A percentile compares a stretch with the other conserved stretches of the same genome.
These are phyloP conservation scores for Xiphorhynchus erythropygius DNA, from an alignment of 2,797 vertebrate species.

Conservation along the genomic window DNA sequence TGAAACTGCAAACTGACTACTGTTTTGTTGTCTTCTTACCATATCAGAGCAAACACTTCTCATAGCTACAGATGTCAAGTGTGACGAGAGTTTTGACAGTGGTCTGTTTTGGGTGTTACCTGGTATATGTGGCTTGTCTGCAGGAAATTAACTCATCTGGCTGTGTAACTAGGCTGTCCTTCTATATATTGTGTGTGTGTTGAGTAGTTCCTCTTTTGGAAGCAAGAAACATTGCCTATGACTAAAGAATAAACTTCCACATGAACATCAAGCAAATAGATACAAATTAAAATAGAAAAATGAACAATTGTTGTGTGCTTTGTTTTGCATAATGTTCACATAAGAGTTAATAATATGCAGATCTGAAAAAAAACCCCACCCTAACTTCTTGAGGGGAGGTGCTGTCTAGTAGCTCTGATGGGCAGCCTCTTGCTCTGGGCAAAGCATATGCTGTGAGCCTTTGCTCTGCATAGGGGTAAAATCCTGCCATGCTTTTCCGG, in stretches of 20 bases:
- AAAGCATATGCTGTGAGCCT: not conserved
- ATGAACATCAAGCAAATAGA: not conserved
- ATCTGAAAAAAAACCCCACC: not conserved
- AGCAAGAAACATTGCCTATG: not conserved
- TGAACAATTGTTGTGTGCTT: not conserved
- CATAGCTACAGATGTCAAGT: not conserved
- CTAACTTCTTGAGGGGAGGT: not conserved
- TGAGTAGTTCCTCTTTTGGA: not conserved
- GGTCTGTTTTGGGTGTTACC: not conserved
- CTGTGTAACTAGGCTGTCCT: not conserved
- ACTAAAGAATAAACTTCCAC: not conserved
- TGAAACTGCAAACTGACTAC: not conserved
- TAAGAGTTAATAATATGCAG: not conserved
- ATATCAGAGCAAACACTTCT: not conserved
- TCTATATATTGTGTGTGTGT: not conserved
- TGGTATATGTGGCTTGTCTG: not conserved
- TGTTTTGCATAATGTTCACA: not conserved
- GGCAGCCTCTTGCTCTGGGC: not conserved
- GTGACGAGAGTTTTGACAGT: not conserved
- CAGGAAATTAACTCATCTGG: not conserved
- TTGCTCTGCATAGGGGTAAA: not conserved
- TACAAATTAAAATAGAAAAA: not conserved
- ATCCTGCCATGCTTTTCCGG: not conserved
- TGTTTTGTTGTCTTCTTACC: not conserved
- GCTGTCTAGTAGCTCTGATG: not conserved